These are phyloP conservation scores for Rhyzopertha dominica DNA, from an alignment of 1,140 invertebrate species.

Conservation along the genomic window DNA sequence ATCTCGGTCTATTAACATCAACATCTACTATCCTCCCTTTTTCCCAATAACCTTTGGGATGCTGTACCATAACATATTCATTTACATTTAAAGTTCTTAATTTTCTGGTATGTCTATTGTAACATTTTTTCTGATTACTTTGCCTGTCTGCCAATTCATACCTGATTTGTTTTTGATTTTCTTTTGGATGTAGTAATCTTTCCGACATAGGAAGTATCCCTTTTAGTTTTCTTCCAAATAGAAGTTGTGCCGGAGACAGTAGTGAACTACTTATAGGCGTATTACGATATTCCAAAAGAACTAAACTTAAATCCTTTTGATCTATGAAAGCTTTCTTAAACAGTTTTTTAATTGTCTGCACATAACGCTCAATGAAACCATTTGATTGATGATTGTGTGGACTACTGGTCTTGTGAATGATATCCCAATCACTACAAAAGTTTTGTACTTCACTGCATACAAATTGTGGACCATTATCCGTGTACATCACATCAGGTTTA, in stretches of 20 bases:
- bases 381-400: conserved; percentile 31
- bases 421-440: conserved; percentile 28
- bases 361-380: conserved; percentile 26
- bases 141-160: too few relatives aligned
- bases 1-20: too few relatives aligned
- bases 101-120: too few relatives aligned
- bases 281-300: conserved; percentile 31
- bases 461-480: conserved; percentile 25
- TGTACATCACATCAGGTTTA: conserved; percentile 19
- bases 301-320: conserved; percentile 29
- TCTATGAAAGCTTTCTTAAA: conserved; percentile 28
- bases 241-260: conserved; percentile 22
- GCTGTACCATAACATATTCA: too few relatives aligned
- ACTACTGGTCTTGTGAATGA: conserved; percentile 26
- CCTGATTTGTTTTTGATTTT: too few relatives aligned
- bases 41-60: too few relatives aligned
- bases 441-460: conserved; percentile 20
- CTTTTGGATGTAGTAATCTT: conserved; percentile 12
- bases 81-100: too few relatives aligned
- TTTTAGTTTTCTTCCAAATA: conserved; percentile 20
- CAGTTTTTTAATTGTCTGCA: conserved; percentile 25
- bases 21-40: too few relatives aligned
- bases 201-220: conserved; percentile 14
- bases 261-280: conserved; percentile 19
- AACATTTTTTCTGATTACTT: too few relatives aligned